These are phyloP conservation scores for Elanus axillaris DNA, from an alignment of 2,113 vertebrate genomes.

Conservation along the genomic window DNA sequence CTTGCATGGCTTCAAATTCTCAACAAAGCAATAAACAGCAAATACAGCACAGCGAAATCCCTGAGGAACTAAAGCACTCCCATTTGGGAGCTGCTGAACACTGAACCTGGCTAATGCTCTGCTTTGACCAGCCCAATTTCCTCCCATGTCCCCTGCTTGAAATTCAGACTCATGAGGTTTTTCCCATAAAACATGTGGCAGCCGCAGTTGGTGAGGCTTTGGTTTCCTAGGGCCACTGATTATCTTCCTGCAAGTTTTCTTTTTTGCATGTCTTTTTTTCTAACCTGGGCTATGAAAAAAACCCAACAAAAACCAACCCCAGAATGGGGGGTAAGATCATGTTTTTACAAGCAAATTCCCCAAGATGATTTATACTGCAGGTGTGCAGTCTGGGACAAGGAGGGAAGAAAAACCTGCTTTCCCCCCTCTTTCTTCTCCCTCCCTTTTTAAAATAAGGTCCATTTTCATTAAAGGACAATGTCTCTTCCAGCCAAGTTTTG, in stretches of 20 bases:
- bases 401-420: constrained; percentile 27
- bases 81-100: neutral
- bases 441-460: neutral
- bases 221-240: neutral
- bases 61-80: no score
- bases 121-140: rapidly evolving
- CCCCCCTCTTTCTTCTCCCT: neutral
- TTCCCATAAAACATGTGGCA: neutral
- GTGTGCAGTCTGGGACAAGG: constrained; percentile 39
- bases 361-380: constrained; percentile 41
- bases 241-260: neutral
- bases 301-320: neutral
- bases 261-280: neutral
- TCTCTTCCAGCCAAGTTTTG: neutral
- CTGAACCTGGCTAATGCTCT: rapidly evolving
- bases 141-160: neutral
- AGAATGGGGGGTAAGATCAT: neutral
- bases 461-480: neutral
- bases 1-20: neutral
- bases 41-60: neutral
- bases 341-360: constrained; percentile 59
- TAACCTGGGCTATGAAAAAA: neutral
- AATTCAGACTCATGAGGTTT: neutral
- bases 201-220: neutral
- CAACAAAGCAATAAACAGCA: neutral